These are phyloP conservation scores for Turritopsis dohrnii DNA, from an alignment of 30 jellyfish, hydroid and myxozoan species.

Conservation along the genomic window DNA sequence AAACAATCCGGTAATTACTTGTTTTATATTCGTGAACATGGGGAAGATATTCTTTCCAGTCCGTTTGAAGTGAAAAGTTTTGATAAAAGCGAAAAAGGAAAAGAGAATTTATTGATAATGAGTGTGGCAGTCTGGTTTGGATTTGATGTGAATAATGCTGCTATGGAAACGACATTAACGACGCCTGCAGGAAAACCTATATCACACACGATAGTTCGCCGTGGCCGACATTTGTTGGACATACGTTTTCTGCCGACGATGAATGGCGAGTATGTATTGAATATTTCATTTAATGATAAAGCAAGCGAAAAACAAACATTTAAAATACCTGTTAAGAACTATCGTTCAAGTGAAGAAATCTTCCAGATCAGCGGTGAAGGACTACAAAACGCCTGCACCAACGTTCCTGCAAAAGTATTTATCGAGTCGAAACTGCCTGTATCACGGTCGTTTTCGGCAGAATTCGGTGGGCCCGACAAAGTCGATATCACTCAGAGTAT, in stretches of 20 bases:
- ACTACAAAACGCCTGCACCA: slow-evolving; percentile 9
- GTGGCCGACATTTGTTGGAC: slow-evolving; percentile 45
- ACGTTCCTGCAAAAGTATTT: slow-evolving; percentile 1
- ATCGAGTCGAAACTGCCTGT: slow-evolving; percentile 13
- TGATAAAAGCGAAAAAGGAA: not conserved
- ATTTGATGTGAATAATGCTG: slow-evolving; percentile 9
- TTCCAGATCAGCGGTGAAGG: slow-evolving; percentile 22
- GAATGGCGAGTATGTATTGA: slow-evolving; percentile 35
- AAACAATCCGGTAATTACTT: slow-evolving; percentile 49
- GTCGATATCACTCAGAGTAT: slow-evolving; percentile 51
- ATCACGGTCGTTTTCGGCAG: slow-evolving; percentile 46
- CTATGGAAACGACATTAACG: slow-evolving; percentile 25
- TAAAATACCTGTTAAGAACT: not conserved
- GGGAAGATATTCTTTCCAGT: slow-evolving; percentile 44
- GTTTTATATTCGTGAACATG: slow-evolving; percentile 56
- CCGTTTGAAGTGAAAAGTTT: slow-evolving; percentile 50
- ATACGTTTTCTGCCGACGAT: slow-evolving; percentile 52
- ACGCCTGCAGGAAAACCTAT: slow-evolving; percentile 40
- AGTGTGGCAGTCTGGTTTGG: slow-evolving; percentile 51
- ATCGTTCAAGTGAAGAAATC: not conserved
- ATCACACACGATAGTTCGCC: slow-evolving; percentile 55
- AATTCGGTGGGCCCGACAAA: slow-evolving; percentile 80
- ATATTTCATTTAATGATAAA: not conserved
- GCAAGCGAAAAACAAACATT: not conserved
- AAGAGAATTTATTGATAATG: not conserved